Percentiles rank a stretch among this genome's conserved stretches.
Conservation (phyloP, 2,113 vertebrate genomes). For the Rhinogobius similis region DNA sequence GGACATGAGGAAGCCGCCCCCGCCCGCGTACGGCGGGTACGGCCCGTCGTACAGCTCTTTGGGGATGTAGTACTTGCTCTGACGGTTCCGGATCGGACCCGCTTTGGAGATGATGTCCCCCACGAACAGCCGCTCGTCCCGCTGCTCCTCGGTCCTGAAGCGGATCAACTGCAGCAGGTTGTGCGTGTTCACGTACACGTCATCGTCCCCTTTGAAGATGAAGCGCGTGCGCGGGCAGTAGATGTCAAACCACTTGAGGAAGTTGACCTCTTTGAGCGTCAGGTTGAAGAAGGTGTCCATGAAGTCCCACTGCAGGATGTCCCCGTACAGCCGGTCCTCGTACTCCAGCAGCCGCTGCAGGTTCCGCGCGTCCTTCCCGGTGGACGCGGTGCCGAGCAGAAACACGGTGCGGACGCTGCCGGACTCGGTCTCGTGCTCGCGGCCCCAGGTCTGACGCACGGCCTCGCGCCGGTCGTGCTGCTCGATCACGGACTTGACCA, state of each 20-base stretch:
- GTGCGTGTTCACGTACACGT: slow-evolving; percentile 83
- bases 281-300: slow-evolving; percentile 85
- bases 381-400: slow-evolving; percentile 74
- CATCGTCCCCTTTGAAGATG: slow-evolving; percentile 86
- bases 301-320: slow-evolving; percentile 86
- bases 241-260: slow-evolving; percentile 81
- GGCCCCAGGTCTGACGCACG: slow-evolving; percentile 79
- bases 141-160: slow-evolving; percentile 62
- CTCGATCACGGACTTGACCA: slow-evolving; percentile 81
- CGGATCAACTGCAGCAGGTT: slow-evolving; percentile 80
- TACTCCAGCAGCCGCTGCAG: slow-evolving; percentile 81
- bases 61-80: slow-evolving; percentile 87
- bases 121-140: slow-evolving; percentile 72
- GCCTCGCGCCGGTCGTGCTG: slow-evolving; percentile 81
- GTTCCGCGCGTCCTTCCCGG: slow-evolving; percentile 75
- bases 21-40: slow-evolving; percentile 83
- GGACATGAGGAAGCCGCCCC: slow-evolving; percentile 83
- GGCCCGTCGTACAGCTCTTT: slow-evolving; percentile 72
- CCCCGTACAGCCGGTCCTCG: slow-evolving; percentile 78
- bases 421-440: slow-evolving; percentile 50
- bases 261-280: slow-evolving; percentile 83
- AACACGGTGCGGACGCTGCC: slow-evolving; percentile 79
- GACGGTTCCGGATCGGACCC: slow-evolving; percentile 77
- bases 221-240: slow-evolving; percentile 75
- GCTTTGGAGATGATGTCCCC: slow-evolving; percentile 83